Percentiles rank a stretch among this genome's conserved stretches.
Conservation (phyloP, 1,140 invertebrate species). For the Rhizoglyphus robini region DNA sequence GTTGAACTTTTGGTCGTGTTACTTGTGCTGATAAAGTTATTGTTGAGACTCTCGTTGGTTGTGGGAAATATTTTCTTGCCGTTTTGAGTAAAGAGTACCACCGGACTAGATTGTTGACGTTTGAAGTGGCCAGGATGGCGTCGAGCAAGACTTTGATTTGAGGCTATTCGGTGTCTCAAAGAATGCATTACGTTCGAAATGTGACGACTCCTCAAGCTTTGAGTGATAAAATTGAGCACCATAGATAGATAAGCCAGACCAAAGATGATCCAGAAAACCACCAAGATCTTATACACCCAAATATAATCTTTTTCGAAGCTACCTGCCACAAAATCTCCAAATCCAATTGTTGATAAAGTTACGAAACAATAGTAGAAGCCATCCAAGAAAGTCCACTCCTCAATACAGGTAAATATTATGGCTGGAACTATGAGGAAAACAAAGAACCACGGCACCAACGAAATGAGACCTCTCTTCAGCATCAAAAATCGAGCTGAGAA, state of each 20-base stretch:
- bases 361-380: slow-evolving; percentile 82
- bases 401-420: slow-evolving; percentile 68
- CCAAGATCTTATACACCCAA: slow-evolving; percentile 54
- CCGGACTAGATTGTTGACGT: slow-evolving; percentile 12
- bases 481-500: slow-evolving; percentile 15
- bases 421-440: slow-evolving; percentile 87
- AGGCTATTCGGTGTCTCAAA: slow-evolving; percentile 8
- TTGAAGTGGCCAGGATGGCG: background rate
- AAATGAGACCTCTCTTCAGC: slow-evolving; percentile 23
- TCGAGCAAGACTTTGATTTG: background rate
- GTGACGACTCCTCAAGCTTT: slow-evolving; percentile 30
- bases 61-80: slow-evolving; percentile 10
- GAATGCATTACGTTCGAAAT: slow-evolving; percentile 21
- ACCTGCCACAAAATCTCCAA: slow-evolving; percentile 82
- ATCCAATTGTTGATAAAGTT: slow-evolving; percentile 82
- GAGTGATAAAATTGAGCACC: slow-evolving; percentile 72
- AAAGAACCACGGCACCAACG: slow-evolving; percentile 61
- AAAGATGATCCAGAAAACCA: slow-evolving; percentile 69
- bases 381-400: slow-evolving; percentile 76
- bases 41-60: background rate
- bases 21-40: background rate
- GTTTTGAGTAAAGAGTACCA: slow-evolving; percentile 3
- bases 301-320: slow-evolving; percentile 29
- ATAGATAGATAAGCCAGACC: slow-evolving; percentile 78
- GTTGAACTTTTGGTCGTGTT: background rate